A percentile compares a stretch with the other conserved stretches of the same genome.
Conservation (phyloP, 2,888 invertebrate species). For the Cephus pulcher region DNA sequence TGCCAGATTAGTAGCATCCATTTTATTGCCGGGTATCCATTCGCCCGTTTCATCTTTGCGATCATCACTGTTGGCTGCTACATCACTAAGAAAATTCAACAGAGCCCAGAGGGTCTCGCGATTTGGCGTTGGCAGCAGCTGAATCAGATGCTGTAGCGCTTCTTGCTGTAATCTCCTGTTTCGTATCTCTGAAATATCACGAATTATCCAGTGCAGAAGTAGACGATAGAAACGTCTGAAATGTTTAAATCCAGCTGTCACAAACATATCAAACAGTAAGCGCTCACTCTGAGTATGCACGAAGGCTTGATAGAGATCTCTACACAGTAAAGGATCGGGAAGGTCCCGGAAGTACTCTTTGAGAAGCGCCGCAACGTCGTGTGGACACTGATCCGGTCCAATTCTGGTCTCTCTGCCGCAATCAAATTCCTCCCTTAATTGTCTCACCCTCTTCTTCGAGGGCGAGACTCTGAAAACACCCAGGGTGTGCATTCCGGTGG, state of each 20-base stretch:
- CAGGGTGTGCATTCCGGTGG: constrained; percentile 83
- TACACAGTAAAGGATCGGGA: constrained; percentile 91
- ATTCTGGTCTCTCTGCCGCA: constrained; percentile 79
- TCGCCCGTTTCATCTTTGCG: constrained; percentile 71
- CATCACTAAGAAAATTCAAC: constrained; percentile 83
- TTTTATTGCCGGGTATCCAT: constrained; percentile 84
- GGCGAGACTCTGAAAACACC: constrained; percentile 94
- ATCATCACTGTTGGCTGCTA: constrained; percentile 80
- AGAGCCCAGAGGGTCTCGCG: constrained; percentile 89
- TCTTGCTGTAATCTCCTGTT: constrained; percentile 86
- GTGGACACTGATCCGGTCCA: constrained; percentile 86
- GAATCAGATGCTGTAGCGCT: constrained; percentile 85
- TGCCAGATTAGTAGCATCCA: constrained; percentile 93
- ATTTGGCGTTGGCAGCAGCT: constrained; percentile 87
- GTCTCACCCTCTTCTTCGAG: constrained; percentile 91
- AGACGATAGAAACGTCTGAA: not conserved
- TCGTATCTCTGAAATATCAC: constrained; percentile 76
- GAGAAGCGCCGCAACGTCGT: constrained; percentile 92
- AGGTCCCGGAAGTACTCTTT: constrained; percentile 94
- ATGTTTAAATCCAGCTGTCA: not conserved
- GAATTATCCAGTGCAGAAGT: constrained; percentile 5
- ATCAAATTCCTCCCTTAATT: constrained; percentile 93
- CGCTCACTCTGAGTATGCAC: constrained; percentile 90
- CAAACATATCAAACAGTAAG: constrained; percentile 2
- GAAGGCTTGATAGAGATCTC: constrained; percentile 90